phyloP scores from a whole-genome alignment of 1,140 invertebrate species.

The Aricia agestis region DNA sequence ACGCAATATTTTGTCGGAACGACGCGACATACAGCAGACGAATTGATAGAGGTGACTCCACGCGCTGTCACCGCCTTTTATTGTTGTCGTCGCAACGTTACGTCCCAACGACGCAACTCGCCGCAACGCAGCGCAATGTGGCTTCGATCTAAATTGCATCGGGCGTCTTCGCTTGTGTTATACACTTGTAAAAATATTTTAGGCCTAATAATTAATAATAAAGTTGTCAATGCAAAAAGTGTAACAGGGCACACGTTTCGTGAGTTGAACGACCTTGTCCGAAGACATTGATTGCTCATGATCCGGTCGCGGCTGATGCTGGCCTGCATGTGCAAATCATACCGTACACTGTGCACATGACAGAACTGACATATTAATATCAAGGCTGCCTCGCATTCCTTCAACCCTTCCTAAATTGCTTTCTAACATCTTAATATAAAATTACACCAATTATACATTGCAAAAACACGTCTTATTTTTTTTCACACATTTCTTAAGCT shows the following conservation, averaged over 20 bases:
- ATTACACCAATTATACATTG: too few relatives aligned
- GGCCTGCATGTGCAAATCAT: conserved; percentile 23
- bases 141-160: too few relatives aligned
- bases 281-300: conserved; percentile 16
- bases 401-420: too few relatives aligned
- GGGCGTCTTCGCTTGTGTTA: background rate
- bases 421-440: background rate
- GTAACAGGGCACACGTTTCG: conserved; percentile 31
- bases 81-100: too few relatives aligned
- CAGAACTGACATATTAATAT: background rate
- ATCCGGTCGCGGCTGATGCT: conserved; percentile 29
- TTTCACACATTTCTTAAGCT: background rate
- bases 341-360: conserved; percentile 16
- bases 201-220: background rate
- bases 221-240: conserved; percentile 26
- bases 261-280: conserved; percentile 43
- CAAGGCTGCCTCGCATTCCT: background rate
- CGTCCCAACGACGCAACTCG: too few relatives aligned
- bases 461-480: background rate
- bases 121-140: too few relatives aligned
- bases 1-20: too few relatives aligned
- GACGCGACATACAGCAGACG: too few relatives aligned
- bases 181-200: background rate
- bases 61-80: too few relatives aligned
- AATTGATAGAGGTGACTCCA: too few relatives aligned